Evolutionary conservation across 37 sponge, comb jelly and placozoan species (phyloP).

Genomic region (Geodia barretti): DNA sequence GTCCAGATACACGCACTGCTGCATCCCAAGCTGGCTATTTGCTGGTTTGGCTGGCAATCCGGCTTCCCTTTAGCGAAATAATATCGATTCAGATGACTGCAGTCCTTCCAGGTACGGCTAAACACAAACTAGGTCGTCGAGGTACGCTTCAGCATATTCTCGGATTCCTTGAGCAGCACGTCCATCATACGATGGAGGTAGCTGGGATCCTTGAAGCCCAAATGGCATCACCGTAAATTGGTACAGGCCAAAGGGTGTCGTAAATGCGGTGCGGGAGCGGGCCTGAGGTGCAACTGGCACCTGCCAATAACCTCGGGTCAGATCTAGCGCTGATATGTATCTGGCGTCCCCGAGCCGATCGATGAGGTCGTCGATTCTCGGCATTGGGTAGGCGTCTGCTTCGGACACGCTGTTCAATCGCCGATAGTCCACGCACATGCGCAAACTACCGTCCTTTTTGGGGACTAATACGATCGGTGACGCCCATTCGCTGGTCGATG

Average conservation of each 20-base stretch:
- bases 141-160: too few relatives aligned
- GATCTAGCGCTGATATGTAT: not conserved
- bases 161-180: too few relatives aligned
- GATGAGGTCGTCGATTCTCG: constrained; percentile 24
- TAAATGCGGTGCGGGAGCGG: not conserved
- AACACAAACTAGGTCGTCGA: too few relatives aligned
- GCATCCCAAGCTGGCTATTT: too few relatives aligned
- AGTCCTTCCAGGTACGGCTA: too few relatives aligned
- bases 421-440: too few relatives aligned
- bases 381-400: constrained; percentile 73
- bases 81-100: too few relatives aligned
- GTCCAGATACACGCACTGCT: too few relatives aligned
- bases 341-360: not conserved
- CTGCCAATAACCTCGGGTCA: constrained; percentile 2
- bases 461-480: constrained; percentile 41
- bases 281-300: not conserved
- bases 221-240: constrained; percentile 4
- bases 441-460: constrained; percentile 43
- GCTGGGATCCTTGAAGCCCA: too few relatives aligned
- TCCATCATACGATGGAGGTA: too few relatives aligned
- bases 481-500: constrained; percentile 57
- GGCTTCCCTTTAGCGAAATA: too few relatives aligned
- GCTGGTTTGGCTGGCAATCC: too few relatives aligned
- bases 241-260: not conserved
- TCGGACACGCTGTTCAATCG: constrained; percentile 51